Evolutionary conservation across 30 jellyfish, hydroid and myxozoan genomes (phyloP), one percentile per base, ranked within the genome.

Genomic region (Catostylus mosaicus): DNA sequence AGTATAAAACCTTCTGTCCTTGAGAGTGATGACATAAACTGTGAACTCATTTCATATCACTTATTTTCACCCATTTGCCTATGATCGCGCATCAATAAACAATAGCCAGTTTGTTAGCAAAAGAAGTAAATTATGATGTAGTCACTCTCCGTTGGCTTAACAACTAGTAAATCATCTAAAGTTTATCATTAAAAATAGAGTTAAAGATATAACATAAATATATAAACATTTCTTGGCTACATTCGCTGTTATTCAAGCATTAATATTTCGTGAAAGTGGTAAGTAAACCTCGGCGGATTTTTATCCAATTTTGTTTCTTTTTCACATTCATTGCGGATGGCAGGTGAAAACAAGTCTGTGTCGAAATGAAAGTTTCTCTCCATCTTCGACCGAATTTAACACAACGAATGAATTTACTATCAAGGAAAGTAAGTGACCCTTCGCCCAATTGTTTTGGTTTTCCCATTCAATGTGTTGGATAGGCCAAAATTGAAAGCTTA

Each of bases 81-180:
- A 47, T 86, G 89, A 72, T 78, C 96, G 89, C 96, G 88, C 94
- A 84, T 84, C 94, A 67, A 76, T 86, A 86, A 86, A 86, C 96
- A 86, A 86, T 86, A 86, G 96, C 96, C 84, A 74, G 92, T 82
- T 82, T 82, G 92, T 82, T 82, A 82, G 92, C 92, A 82, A 82
- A 82, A 70, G 82, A 79, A 69, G 66, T 75, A 75, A 66, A 63
- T 79, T 76, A 79, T 63, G 82, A 82, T 82, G 92, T 60, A 82
- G 82, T 74, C 92, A 61, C 69, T 69, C 68, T 23, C 43, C 80
- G 79, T 23, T 31, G 64, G 64, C 88, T 61, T 66, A 77, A n/a
- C 70, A 77, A 77, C 56, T 60, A 37, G 79, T 59, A 59, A 59
- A 59, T 22, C 71, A 59, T 59, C 71, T 6, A 59, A 22, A 59